Evolutionary conservation across 2,113 vertebrate species (phyloP).

Genomic region (Lanius collurio): DNA sequence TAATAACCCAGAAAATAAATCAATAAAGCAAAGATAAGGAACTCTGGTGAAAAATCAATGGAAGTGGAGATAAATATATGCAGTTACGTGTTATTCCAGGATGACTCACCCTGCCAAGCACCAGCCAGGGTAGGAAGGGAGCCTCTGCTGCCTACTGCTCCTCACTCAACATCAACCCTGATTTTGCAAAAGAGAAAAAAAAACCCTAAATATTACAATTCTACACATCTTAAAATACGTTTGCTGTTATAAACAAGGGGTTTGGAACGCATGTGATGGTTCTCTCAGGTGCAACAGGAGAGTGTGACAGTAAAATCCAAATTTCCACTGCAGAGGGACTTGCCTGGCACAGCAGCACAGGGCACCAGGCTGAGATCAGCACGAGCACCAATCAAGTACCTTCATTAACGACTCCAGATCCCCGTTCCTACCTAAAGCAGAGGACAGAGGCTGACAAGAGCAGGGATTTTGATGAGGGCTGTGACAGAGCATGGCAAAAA

Average conservation of each 20-base stretch:
- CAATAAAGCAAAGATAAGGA: neutral
- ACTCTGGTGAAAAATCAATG: neutral
- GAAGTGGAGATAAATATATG: neutral
- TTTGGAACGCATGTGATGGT: neutral
- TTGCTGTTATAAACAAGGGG: neutral
- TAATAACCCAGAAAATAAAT: neutral
- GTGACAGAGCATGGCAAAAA: neutral
- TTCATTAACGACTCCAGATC: neutral
- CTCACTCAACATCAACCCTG: neutral
- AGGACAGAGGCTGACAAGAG: neutral
- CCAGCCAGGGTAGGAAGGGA: conserved; percentile 2
- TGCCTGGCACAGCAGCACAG: neutral
- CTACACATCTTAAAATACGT: neutral
- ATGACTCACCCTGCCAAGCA: conserved; percentile 41
- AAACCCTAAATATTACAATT: neutral
- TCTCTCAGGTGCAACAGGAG: neutral
- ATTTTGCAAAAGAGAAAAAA: neutral
- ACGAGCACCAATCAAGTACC: neutral
- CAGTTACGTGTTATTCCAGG: neutral
- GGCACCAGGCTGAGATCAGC: neutral
- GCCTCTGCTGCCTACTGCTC: conserved; percentile 39
- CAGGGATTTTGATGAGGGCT: neutral
- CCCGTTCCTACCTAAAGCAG: neutral
- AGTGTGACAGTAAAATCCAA: neutral
- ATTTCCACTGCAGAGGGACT: neutral